These are phyloP conservation scores for Augiades crinisus DNA, from an alignment of 2,888 invertebrate species.

Conservation along the genomic window DNA sequence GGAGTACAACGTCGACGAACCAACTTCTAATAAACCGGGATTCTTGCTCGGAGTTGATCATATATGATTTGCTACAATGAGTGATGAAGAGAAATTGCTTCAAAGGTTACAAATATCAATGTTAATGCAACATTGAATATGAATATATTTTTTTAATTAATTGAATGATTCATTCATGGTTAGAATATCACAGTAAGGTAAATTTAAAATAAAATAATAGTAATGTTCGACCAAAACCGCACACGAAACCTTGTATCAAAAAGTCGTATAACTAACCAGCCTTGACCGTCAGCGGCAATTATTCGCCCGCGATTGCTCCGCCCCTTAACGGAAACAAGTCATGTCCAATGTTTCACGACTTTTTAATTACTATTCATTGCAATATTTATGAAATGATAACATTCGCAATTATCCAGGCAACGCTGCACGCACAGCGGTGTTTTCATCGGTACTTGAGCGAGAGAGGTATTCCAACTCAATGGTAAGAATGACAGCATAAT, in stretches of 20 bases:
- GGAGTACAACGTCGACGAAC: too few species aligned
- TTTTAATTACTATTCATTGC: constrained; percentile 2
- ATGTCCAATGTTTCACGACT: background rate
- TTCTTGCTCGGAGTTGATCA: too few species aligned
- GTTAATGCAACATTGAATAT: too few species aligned
- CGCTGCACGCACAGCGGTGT: background rate
- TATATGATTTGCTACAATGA: too few species aligned
- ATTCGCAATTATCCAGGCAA: background rate
- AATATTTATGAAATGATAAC: constrained; percentile 5
- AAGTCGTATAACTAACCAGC: background rate
- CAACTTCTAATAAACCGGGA: too few species aligned
- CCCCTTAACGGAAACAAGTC: background rate
- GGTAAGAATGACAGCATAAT: constrained; percentile 15
- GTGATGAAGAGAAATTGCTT: too few species aligned
- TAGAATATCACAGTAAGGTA: background rate
- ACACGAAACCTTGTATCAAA: background rate
- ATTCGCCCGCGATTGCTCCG: background rate
- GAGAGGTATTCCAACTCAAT: constrained; percentile 3
- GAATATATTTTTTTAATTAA: too few species aligned
- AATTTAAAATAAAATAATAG: background rate
- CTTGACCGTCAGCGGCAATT: background rate
- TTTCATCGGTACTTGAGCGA: background rate
- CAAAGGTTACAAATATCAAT: too few species aligned
- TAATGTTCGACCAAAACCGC: too few species aligned
- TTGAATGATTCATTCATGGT: too few species aligned